A percentile compares a stretch with the other conserved stretches of the same genome.
Conservation (phyloP, 2,797 vertebrate species). For the Sebastes kiyomatsui region DNA sequence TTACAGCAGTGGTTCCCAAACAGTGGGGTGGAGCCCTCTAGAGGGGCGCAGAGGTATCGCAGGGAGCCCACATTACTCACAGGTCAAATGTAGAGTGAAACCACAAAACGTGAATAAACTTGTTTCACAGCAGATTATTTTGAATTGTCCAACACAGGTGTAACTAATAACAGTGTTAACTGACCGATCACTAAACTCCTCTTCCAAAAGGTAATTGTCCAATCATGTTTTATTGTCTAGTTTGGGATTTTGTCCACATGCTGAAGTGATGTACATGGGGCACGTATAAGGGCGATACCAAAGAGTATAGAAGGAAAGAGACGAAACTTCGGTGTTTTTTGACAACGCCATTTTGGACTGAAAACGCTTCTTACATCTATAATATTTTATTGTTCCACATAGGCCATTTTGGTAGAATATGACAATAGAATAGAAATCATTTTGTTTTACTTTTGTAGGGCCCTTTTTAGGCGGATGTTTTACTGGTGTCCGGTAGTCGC, state of each 20-base stretch:
- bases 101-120: not conserved
- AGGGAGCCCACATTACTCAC: not conserved
- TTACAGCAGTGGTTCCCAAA: conserved; percentile 42
- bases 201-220: not conserved
- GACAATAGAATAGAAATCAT: too few species aligned
- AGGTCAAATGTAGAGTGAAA: not conserved
- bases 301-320: too few species aligned
- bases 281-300: not conserved
- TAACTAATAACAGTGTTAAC: not conserved
- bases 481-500: too few species aligned
- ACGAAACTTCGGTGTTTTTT: too few species aligned
- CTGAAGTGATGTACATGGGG: not conserved
- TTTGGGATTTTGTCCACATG: not conserved
- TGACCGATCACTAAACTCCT: not conserved
- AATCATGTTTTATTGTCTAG: not conserved
- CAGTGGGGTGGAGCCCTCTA: not conserved
- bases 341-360: too few species aligned
- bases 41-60: not conserved
- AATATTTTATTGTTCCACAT: too few species aligned
- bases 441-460: too few species aligned
- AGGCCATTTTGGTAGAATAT: too few species aligned
- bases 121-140: not conserved
- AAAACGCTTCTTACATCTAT: too few species aligned
- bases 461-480: too few species aligned
- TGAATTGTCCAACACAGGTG: not conserved